Evolutionary conservation across 2,797 vertebrate genomes (phyloP).

Genomic region (Spinus olivaceus): DNA sequence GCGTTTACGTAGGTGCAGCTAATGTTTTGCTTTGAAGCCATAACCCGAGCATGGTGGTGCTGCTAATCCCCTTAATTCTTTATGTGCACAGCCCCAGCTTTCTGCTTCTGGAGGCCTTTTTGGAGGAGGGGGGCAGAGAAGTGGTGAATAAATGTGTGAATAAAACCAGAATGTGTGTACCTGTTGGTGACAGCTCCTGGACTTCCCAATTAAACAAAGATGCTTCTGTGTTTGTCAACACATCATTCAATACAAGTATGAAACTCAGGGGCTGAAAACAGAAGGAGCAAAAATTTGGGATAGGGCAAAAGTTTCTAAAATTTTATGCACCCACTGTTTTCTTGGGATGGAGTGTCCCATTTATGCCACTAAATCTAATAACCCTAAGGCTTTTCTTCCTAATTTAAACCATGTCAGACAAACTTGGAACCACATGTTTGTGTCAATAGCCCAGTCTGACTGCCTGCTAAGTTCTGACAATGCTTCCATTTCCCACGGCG

Average conservation of each 20-base stretch:
- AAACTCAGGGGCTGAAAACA: not conserved
- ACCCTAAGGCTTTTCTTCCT: not conserved
- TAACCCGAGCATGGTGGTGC: constrained; percentile 10
- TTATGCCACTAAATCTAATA: not conserved
- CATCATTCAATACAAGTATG: not conserved
- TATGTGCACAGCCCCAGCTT: not conserved
- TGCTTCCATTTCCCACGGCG: not conserved
- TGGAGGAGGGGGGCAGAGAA: not conserved
- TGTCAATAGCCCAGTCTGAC: not conserved
- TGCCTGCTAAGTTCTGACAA: not conserved
- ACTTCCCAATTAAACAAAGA: not conserved
- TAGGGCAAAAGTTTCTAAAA: not conserved
- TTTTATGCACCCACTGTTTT: not conserved
- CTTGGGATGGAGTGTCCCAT: not conserved
- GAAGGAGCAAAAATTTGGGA: not conserved
- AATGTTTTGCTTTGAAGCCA: constrained; percentile 35
- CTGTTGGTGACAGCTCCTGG: not conserved
- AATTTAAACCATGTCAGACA: not conserved
- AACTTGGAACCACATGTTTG: not conserved
- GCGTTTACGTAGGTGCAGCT: constrained; percentile 27
- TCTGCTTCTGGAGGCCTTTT: not conserved
- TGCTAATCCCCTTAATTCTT: constrained; percentile 57
- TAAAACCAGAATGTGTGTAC: not conserved
- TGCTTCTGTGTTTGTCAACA: not conserved
- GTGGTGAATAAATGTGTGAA: not conserved